These are phyloP conservation scores for Ophioninae sp. DNA, from an alignment of 2,888 invertebrate genomes.

Conservation along the genomic window DNA sequence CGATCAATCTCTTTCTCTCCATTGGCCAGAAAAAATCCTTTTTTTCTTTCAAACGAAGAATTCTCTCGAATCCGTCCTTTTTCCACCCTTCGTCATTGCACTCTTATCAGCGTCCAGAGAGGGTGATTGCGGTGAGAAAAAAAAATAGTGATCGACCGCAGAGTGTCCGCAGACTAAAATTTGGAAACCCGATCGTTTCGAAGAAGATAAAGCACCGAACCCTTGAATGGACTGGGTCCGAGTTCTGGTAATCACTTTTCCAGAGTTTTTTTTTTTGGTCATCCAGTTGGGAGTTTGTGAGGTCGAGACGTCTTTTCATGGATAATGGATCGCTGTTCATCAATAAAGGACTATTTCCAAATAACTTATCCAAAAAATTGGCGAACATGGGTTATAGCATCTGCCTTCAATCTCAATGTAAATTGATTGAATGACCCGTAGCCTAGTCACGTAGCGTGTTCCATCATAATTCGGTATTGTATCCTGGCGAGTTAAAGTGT, in stretches of 20 bases:
- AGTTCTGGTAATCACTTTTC: slow-evolving; percentile 22
- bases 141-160: slow-evolving; percentile 14
- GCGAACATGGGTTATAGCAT: background rate
- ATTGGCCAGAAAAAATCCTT: background rate
- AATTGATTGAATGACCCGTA: background rate
- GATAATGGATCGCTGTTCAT: slow-evolving; percentile 30
- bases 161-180: slow-evolving; percentile 3
- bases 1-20: background rate
- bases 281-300: background rate
- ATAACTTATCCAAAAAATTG: slow-evolving; percentile 15
- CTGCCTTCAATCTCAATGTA: background rate
- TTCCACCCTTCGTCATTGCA: background rate
- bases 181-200: slow-evolving; percentile 11
- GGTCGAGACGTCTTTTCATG: slow-evolving; percentile 20
- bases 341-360: slow-evolving; percentile 4
- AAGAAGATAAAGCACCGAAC: slow-evolving; percentile 13
- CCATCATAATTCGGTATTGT: background rate
- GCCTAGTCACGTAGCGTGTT: background rate
- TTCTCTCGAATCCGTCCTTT: background rate
- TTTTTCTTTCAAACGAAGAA: background rate
- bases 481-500: background rate
- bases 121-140: background rate
- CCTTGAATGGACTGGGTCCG: slow-evolving; percentile 2
- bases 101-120: background rate
- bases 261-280: slow-evolving; percentile 11